Evolutionary conservation across 2,888 invertebrate species (phyloP).

Genomic region (Griposia aprilina): DNA sequence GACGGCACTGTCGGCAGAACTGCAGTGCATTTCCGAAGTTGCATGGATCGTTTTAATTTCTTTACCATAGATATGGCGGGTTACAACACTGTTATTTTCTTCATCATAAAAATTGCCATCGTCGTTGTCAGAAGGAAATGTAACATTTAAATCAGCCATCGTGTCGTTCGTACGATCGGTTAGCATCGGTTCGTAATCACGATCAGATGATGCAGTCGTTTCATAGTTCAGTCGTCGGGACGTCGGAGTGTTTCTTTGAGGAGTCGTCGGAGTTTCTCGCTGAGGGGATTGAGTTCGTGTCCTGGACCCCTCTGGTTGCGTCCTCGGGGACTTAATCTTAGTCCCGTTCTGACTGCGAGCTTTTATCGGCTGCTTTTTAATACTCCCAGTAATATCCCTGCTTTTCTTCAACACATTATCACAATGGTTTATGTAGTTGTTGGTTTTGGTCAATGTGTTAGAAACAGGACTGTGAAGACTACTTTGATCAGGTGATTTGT

Average conservation of each 20-base stretch:
- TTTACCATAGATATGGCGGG: constrained; percentile 56
- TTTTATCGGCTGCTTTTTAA: constrained; percentile 75
- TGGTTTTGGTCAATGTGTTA: constrained; percentile 80
- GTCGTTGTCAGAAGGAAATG: constrained; percentile 85
- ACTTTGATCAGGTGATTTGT: constrained; percentile 73
- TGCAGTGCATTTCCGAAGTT: constrained; percentile 53
- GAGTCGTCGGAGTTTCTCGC: constrained; percentile 70
- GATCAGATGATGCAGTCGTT: constrained; percentile 79
- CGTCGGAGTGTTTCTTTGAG: constrained; percentile 63
- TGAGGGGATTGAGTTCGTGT: constrained; percentile 76
- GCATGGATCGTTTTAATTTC: constrained; percentile 68
- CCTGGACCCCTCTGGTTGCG: constrained; percentile 71
- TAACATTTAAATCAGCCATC: constrained; percentile 86
- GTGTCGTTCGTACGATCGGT: constrained; percentile 89
- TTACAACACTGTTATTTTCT: constrained; percentile 51
- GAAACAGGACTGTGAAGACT: constrained; percentile 73
- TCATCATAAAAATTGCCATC: constrained; percentile 60
- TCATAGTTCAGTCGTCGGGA: constrained; percentile 83
- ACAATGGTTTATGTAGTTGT: constrained; percentile 81
- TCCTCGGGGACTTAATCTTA: constrained; percentile 64
- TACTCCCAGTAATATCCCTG: constrained; percentile 79
- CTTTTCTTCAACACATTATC: constrained; percentile 83
- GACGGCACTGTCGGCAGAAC: constrained; percentile 73
- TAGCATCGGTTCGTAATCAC: constrained; percentile 80
- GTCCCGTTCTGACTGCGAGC: constrained; percentile 61